Base-by-base conservation (phyloP, 1,140 invertebrate genomes). In the Heliconius congener region DNA sequence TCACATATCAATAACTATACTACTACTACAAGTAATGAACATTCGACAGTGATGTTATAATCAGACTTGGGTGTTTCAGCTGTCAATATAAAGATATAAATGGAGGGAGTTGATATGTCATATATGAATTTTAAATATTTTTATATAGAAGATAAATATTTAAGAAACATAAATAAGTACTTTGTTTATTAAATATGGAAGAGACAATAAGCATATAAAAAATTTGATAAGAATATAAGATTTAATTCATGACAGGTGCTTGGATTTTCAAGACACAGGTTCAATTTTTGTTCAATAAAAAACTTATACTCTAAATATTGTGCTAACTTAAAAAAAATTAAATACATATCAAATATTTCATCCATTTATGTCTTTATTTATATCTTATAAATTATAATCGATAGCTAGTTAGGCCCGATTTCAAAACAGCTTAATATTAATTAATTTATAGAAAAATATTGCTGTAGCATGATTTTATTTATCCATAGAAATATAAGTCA, bases 1-100 rank as follows among this genome's bases (percentile, higher is more conserved):
- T 94, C 91, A 94, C 91, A 94, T 93, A 92, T 90, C 85, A 91
- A 91, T 89, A 91, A 85, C 91, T 94, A 91, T 87, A 83, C 87
- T 91, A 92, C 84, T 81, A 84, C 84, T 73, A 74, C 34, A 79
- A 75, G 80, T 82, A 80, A 82, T 82, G 79, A 85, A 85, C 82
- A 83, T 81, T 83, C 60, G 78, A 81, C 50, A 78, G 79, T 78
- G 79, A 79, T 78, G 74, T 83, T 76, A 74, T 82, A 76, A 76
- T 86, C 85, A 85, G 83, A 86, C 85, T 83, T 86, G 57, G 66
- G 50, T 66, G 60, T 66, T 57, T 66, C 60, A 66, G 60, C 60
- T 66, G 60, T 66, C 60, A 66, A 30, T 13, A 66, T 27, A n/a
- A 66, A 30, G 60, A 30, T 4, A 66, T 5, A 30, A 13, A 66